Conservation (phyloP, 1,140 invertebrate species). For the Ostrea denselamellosa region DNA sequence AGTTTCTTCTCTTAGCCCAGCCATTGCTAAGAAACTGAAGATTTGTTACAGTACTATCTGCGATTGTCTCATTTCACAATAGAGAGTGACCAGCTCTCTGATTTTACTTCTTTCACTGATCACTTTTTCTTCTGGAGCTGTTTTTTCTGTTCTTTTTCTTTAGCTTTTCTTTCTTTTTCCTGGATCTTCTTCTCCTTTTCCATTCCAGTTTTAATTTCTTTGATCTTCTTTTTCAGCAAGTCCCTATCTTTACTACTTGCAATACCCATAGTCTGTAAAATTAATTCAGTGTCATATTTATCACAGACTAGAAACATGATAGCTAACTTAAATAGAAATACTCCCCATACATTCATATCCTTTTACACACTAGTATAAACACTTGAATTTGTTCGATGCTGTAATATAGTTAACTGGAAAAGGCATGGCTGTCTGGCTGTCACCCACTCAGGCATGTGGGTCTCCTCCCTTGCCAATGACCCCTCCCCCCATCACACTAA, state of each 20-base stretch:
- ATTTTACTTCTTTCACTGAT: not conserved
- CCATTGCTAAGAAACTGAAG: not conserved
- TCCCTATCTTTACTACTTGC: conserved; percentile 71
- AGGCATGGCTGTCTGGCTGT: too few species aligned
- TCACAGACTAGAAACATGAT: not conserved
- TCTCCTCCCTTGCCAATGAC: too few species aligned
- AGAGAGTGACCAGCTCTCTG: not conserved
- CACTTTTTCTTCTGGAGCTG: conserved; percentile 62
- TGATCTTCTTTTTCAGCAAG: conserved; percentile 74
- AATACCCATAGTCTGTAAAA: conserved; percentile 67
- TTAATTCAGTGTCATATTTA: not conserved
- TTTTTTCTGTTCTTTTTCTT: conserved; percentile 71
- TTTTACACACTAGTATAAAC: too few species aligned
- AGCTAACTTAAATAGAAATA: too few species aligned
- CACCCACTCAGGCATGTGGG: too few species aligned
- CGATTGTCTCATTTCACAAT: not conserved
- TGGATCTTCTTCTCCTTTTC: conserved; percentile 73
- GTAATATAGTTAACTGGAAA: too few species aligned
- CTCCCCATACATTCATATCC: too few species aligned
- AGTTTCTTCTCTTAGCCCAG: not conserved
- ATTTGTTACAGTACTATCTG: not conserved
- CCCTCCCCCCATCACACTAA: too few species aligned
- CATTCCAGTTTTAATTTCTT: conserved; percentile 68
- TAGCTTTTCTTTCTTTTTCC: conserved; percentile 72
- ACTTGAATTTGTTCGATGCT: too few species aligned